phyloP scores from a whole-genome alignment of 2,888 invertebrate species.

The Empis stercorea region DNA sequence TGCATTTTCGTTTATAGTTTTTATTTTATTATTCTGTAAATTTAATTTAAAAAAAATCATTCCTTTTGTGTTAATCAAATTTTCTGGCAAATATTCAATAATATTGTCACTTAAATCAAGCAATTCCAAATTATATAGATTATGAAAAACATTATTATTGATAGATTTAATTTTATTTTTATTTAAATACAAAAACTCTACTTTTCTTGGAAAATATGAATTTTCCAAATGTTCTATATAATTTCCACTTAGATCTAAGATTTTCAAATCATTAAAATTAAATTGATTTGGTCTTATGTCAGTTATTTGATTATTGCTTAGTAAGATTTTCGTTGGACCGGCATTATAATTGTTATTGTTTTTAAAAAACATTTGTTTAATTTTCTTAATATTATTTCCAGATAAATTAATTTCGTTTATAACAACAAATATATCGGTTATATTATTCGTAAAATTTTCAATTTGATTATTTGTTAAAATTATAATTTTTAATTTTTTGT shows the following conservation, averaged over 20 bases:
- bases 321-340: too few relatives aligned
- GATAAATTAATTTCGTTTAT: too few relatives aligned
- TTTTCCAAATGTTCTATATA: background rate
- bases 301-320: too few relatives aligned
- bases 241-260: background rate
- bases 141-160: background rate
- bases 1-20: background rate
- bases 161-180: background rate
- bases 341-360: too few relatives aligned
- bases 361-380: too few relatives aligned
- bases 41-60: background rate
- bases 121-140: background rate
- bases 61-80: too few relatives aligned
- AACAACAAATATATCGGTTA: too few relatives aligned
- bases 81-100: background rate
- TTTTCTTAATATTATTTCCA: too few relatives aligned
- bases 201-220: background rate
- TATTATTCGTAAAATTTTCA: too few relatives aligned
- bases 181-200: background rate
- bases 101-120: background rate
- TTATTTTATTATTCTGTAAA: background rate
- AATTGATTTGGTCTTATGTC: too few relatives aligned
- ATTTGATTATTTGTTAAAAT: too few relatives aligned
- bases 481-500: too few relatives aligned
- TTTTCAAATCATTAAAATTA: background rate